Evolutionary conservation across 2,888 invertebrate species (phyloP), one percentile per base, ranked within the genome.

Genomic region (Drosophila cyrtoloma): DNA sequence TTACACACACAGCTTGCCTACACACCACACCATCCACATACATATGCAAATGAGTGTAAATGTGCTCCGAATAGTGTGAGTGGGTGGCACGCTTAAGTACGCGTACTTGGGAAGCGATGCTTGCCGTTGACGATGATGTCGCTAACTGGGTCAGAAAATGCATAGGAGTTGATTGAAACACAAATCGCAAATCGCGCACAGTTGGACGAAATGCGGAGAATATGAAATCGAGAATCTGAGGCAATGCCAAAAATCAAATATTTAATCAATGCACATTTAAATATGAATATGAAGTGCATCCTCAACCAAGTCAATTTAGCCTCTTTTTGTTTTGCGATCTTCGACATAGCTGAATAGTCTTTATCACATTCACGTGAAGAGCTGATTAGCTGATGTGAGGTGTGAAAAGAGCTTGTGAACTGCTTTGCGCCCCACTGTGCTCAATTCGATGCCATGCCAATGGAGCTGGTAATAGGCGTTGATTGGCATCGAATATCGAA

Each of bases 131-230:
- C 61, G 57, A 66, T 67, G 39, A 64, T 81, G 35, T 51, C 30
- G 44, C 64, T 61, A 85, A 87, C 85, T 89, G 82, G 85, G 85
- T 85, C 85, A 85, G 68, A 75, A 57, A 68, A 62, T 71, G 84
- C 78, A 89, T 79, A 73, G 81, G 74, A 76, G 74, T 79, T 75
- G 62, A 66, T 61, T 57, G 65, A 55, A 56, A 50, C 32, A 33
- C 47, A 37, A 53, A 51, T 63, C 30, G 19, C 42, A 42, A 53
- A 47, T 58, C 30, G 19, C 33, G 82, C 72, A 87, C 88, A 75
- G 88, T 82, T 82, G 85, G 12, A 26, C 9, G 9, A 47, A 12
- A 14, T 44, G n/a, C 12, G 6, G 1, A 22, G 22, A 44, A 44
- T 22, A 14, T 22, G 5, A 5, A 44, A 44, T 44, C 12, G 2